phyloP scores from a whole-genome alignment of 1,140 invertebrate species.

The Oedothorax gibbosus region DNA sequence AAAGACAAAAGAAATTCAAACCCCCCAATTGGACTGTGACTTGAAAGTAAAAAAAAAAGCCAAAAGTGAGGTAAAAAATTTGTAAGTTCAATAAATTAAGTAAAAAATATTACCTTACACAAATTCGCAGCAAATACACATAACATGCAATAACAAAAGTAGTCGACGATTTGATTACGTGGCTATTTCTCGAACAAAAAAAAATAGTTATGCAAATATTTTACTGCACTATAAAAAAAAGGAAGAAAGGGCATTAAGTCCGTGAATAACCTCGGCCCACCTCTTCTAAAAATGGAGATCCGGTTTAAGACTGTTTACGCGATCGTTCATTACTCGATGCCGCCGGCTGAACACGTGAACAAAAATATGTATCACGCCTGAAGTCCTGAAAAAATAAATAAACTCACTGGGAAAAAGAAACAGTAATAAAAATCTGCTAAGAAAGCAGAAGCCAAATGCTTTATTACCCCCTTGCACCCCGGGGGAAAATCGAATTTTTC shows the following conservation, averaged over 20 bases:
- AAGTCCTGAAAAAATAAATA: conserved; percentile 8
- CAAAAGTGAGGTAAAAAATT: no score
- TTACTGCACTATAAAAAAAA: not conserved
- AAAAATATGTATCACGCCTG: conserved; percentile 29
- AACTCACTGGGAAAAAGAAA: conserved; percentile 5
- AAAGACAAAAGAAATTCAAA: no score
- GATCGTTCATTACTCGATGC: conserved; percentile 27
- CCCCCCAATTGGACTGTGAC: no score
- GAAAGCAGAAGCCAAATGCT: not conserved
- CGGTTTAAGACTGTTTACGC: conserved; percentile 23
- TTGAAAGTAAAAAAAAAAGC: no score
- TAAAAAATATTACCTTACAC: no score
- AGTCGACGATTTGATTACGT: no score
- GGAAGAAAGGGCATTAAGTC: not conserved
- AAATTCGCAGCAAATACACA: no score
- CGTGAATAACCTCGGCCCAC: not conserved
- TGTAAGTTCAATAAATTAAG: no score
- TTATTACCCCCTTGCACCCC: conserved; percentile 1
- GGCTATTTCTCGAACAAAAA: not conserved
- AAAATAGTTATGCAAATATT: conserved; percentile 11
- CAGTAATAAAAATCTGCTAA: conserved; percentile 6
- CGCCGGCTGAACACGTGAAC: conserved; percentile 17
- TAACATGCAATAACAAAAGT: no score
- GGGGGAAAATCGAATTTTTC: conserved; percentile 22
- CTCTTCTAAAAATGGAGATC: conserved; percentile 6